A percentile compares a stretch with the other conserved stretches of the same genome.
Conservation (phyloP, 2,797 vertebrate genomes). For the Hydrolagus colliei region DNA sequence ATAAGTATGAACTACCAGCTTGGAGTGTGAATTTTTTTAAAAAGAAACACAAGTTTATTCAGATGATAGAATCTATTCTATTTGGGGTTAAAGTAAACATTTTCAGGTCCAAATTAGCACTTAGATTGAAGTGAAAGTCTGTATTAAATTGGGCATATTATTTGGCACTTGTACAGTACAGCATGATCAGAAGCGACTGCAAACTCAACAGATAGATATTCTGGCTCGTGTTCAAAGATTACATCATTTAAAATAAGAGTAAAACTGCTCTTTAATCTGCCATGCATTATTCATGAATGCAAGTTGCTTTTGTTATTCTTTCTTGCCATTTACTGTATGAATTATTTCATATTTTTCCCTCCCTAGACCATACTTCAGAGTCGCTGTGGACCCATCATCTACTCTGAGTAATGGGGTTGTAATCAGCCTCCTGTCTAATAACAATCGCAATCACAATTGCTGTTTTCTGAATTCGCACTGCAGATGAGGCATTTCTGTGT, state of each 20-base stretch:
- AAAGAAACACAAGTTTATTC: conserved; percentile 6
- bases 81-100: conserved; percentile 36
- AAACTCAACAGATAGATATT: conserved; percentile 70
- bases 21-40: neutral
- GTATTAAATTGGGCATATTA: neutral
- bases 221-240: conserved; percentile 84
- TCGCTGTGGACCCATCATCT: conserved; percentile 19
- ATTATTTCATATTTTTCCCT: conserved; percentile 29
- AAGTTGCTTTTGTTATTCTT: conserved; percentile 26
- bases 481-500: conserved; percentile 17
- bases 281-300: conserved; percentile 75
- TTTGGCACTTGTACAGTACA: conserved; percentile 41
- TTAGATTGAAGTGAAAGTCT: neutral
- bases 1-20: neutral
- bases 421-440: conserved; percentile 17
- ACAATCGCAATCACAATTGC: conserved; percentile 18
- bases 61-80: conserved; percentile 28
- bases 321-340: conserved; percentile 28
- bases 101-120: neutral
- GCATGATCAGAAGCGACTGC: conserved; percentile 71
- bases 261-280: conserved; percentile 69
- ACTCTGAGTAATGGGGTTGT: neutral
- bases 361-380: conserved; percentile 22
- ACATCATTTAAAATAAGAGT: conserved; percentile 74
- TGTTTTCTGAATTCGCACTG: conserved; percentile 14